Evolutionary conservation across 2,797 vertebrate species (phyloP).

Genomic region (Periparus ater): DNA sequence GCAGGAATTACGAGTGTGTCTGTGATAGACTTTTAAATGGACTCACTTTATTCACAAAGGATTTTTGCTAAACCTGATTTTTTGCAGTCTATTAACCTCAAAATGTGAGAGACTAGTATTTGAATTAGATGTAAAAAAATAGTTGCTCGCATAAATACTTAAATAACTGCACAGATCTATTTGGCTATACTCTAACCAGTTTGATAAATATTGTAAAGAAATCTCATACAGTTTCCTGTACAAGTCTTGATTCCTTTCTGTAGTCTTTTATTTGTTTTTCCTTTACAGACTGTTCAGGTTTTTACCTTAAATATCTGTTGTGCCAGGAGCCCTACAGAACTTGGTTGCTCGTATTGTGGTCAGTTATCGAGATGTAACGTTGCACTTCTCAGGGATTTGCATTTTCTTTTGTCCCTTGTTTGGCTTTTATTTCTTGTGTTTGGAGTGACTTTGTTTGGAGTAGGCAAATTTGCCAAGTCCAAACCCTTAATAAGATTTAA

Average conservation of each 20-base stretch:
- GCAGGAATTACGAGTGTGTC: background rate
- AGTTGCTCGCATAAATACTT: background rate
- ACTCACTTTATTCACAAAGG: background rate
- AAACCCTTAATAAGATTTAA: background rate
- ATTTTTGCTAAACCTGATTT: background rate
- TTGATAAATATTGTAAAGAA: background rate
- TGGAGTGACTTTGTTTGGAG: background rate
- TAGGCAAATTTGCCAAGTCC: background rate
- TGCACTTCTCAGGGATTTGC: background rate
- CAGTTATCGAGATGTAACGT: background rate
- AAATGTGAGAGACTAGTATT: background rate
- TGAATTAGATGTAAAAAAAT: background rate
- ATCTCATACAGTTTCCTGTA: background rate
- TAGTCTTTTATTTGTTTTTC: background rate
- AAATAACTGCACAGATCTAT: background rate
- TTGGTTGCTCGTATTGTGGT: background rate
- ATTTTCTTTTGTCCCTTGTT: background rate
- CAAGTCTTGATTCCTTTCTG: background rate
- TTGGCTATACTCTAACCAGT: background rate
- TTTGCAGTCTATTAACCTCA: background rate
- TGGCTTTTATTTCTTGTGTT: background rate
- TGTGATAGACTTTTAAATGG: background rate
- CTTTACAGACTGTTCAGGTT: background rate
- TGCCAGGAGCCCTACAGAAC: background rate
- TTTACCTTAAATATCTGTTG: background rate